Conservation (phyloP, 2,797 vertebrate genomes). For the Euthynnus affinis region DNA sequence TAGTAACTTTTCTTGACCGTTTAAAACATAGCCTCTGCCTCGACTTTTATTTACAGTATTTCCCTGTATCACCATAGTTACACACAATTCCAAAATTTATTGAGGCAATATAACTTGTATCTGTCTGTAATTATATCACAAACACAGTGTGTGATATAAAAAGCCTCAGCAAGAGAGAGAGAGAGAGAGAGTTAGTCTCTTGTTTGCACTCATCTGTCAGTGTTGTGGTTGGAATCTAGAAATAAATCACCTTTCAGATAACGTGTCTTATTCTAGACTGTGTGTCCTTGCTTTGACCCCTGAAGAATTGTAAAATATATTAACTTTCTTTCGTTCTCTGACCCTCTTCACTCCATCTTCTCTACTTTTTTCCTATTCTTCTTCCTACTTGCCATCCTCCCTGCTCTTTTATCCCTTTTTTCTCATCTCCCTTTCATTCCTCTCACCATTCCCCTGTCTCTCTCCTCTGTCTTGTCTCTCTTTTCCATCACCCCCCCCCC, state of each 20-base stretch:
- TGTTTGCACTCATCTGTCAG: slow-evolving; percentile 1
- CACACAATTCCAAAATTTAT: slow-evolving; percentile 10
- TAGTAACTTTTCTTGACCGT: background rate
- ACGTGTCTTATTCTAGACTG: slow-evolving; percentile 2
- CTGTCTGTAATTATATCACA: slow-evolving; percentile 12
- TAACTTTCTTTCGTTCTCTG: slow-evolving; percentile 9
- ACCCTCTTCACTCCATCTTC: background rate
- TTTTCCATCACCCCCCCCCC: no score
- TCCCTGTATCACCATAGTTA: slow-evolving; percentile 1
- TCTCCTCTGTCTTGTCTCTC: background rate
- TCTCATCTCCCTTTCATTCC: background rate
- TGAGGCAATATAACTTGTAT: slow-evolving; percentile 5
- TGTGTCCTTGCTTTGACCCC: slow-evolving; percentile 20
- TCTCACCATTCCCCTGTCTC: background rate
- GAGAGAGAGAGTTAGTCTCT: background rate
- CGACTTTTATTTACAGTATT: background rate
- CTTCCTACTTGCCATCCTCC: background rate
- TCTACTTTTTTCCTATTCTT: background rate
- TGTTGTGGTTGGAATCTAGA: background rate
- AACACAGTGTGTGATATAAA: slow-evolving; percentile 3
- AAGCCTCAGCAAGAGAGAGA: background rate
- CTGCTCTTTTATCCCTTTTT: background rate
- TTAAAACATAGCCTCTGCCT: background rate
- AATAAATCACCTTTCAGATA: slow-evolving; percentile 25
- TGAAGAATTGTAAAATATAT: slow-evolving; percentile 18